Evolutionary conservation across 2,888 invertebrate genomes (phyloP).

Genomic region (Brachypalpus laphriformis): DNA sequence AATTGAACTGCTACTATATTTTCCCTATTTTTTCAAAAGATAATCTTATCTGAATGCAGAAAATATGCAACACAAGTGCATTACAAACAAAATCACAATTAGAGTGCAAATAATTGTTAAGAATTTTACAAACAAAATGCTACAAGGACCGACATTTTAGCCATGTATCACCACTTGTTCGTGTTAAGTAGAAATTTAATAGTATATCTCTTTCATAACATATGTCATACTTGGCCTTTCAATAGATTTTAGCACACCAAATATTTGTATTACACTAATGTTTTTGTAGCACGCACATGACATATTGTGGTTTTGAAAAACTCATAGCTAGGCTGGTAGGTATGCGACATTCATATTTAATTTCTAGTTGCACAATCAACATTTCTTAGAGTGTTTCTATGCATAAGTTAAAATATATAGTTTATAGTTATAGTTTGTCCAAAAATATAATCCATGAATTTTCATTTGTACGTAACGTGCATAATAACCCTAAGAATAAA

Average conservation of each 20-base stretch:
- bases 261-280: slow-evolving; percentile 52
- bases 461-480: too few relatives aligned
- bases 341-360: neutral
- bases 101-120: slow-evolving; percentile 53
- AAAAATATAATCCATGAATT: too few relatives aligned
- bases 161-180: slow-evolving; percentile 30
- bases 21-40: slow-evolving; percentile 16
- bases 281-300: slow-evolving; percentile 44
- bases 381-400: too few relatives aligned
- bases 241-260: slow-evolving; percentile 39
- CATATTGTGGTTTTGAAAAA: slow-evolving; percentile 10
- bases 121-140: slow-evolving; percentile 52
- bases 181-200: slow-evolving; percentile 50
- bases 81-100: slow-evolving; percentile 66
- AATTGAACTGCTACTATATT: neutral
- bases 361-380: neutral
- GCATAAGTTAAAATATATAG: too few relatives aligned
- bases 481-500: too few relatives aligned
- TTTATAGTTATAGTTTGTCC: too few relatives aligned
- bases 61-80: slow-evolving; percentile 68
- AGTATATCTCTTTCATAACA: slow-evolving; percentile 33
- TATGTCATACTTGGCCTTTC: slow-evolving; percentile 53
- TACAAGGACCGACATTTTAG: slow-evolving; percentile 2
- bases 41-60: slow-evolving; percentile 60
- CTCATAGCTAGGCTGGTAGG: neutral